Percentiles rank a stretch among this genome's conserved stretches.
These are phyloP conservation scores for Sclerurus mexicanus DNA, from an alignment of 2,113 vertebrate species.

Conservation along the genomic window DNA sequence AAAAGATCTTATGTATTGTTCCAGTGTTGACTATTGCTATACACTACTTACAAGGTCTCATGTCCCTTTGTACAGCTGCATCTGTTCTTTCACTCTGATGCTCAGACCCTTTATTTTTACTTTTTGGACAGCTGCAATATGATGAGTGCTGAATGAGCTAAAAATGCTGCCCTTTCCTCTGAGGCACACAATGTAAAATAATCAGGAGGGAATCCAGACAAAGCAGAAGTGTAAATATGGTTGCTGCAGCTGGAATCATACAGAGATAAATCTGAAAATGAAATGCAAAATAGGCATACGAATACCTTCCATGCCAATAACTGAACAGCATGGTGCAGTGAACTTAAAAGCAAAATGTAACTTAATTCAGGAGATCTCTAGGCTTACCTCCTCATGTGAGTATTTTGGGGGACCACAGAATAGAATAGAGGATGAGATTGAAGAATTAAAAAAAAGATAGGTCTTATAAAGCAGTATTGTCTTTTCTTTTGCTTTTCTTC, in stretches of 20 bases:
- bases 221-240: not conserved
- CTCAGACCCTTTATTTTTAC: conserved; percentile 44
- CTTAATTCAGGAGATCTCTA: not conserved
- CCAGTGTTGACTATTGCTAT: not conserved
- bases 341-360: not conserved
- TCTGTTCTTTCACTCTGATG: conserved; percentile 2
- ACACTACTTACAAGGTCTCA: not conserved
- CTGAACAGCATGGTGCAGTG: not conserved
- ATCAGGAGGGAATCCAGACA: conserved; percentile 43
- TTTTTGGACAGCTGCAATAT: conserved; percentile 49
- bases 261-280: not conserved
- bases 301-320: not conserved
- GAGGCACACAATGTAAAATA: conserved; percentile 12
- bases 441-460: not conserved
- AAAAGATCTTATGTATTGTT: not conserved
- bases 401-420: not conserved
- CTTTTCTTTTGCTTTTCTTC: conserved; percentile 11
- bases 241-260: not conserved
- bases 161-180: conserved; percentile 46
- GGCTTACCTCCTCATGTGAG: not conserved
- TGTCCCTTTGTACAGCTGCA: conserved; percentile 5
- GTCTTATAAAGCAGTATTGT: not conserved
- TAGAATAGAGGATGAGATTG: not conserved
- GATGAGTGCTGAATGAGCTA: conserved; percentile 5
- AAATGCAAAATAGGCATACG: not conserved